Conservation (phyloP, 2,888 invertebrate genomes). For the Lordiphosa andalusiaca region DNA sequence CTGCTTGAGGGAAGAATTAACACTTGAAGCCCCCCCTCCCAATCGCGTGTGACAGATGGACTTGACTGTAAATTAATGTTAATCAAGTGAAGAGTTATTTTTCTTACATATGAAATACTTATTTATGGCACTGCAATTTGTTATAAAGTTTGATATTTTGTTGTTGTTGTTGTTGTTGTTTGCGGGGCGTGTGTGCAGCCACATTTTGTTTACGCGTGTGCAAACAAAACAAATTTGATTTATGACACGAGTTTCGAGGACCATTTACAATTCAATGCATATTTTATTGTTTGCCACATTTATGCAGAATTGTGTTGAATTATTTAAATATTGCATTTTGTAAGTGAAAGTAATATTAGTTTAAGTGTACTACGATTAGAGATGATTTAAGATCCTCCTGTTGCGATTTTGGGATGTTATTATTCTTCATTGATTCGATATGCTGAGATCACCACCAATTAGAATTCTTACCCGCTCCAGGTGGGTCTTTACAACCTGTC, state of each 20-base stretch:
- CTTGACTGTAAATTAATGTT: slow-evolving; percentile 18
- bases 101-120: slow-evolving; percentile 8
- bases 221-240: slow-evolving; percentile 23
- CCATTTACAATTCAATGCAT: neutral
- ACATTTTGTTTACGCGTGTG: slow-evolving; percentile 15
- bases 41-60: neutral
- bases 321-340: no score
- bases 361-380: no score
- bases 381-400: no score
- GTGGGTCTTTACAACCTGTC: no score
- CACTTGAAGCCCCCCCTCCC: slow-evolving; percentile 4
- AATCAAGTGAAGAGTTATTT: slow-evolving; percentile 10
- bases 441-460: no score
- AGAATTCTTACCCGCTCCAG: no score
- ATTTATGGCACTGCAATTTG: slow-evolving; percentile 13
- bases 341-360: no score
- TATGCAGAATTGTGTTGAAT: no score
- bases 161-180: slow-evolving; percentile 10
- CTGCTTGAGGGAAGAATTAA: slow-evolving; percentile 18
- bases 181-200: neutral
- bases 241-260: slow-evolving; percentile 17
- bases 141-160: slow-evolving; percentile 8
- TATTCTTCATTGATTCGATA: no score
- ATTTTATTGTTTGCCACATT: neutral
- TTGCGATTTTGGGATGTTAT: no score